These are phyloP conservation scores for Cheilosia urbana DNA, from an alignment of 2,888 invertebrate species.

Conservation along the genomic window DNA sequence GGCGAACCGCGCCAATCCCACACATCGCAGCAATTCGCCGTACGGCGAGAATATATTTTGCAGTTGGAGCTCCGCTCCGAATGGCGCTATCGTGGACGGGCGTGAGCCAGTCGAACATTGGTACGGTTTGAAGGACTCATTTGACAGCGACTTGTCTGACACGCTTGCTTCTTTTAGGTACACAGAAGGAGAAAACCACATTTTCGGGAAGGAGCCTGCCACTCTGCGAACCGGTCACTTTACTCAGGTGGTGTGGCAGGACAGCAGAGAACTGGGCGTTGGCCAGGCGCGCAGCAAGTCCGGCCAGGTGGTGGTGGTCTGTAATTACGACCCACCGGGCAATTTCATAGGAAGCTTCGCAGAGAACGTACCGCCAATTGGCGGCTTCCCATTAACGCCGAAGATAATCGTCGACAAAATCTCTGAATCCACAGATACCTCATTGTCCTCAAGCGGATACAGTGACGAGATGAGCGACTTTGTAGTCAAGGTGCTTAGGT, in stretches of 20 bases:
- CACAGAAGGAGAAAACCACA: slow-evolving; percentile 87
- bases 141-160: background rate
- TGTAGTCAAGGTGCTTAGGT: slow-evolving; percentile 84
- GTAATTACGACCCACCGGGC: slow-evolving; percentile 94
- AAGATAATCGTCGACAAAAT: slow-evolving; percentile 77
- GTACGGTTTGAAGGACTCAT: slow-evolving; percentile 78
- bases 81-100: slow-evolving; percentile 85
- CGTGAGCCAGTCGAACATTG: slow-evolving; percentile 81
- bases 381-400: slow-evolving; percentile 79
- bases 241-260: slow-evolving; percentile 92
- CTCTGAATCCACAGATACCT: slow-evolving; percentile 77
- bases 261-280: slow-evolving; percentile 89
- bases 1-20: slow-evolving; percentile 87
- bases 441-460: slow-evolving; percentile 77
- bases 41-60: slow-evolving; percentile 93
- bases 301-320: slow-evolving; percentile 93
- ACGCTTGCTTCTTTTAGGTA: slow-evolving; percentile 82
- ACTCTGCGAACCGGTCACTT: slow-evolving; percentile 90
- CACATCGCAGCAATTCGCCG: slow-evolving; percentile 90
- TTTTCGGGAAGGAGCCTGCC: slow-evolving; percentile 87
- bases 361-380: slow-evolving; percentile 88
- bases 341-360: slow-evolving; percentile 92
- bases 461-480: slow-evolving; percentile 81
- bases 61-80: slow-evolving; percentile 87
- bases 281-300: slow-evolving; percentile 88